Base-by-base conservation (phyloP, 2,888 invertebrate genomes). In the Embidobia sp. region DNA sequence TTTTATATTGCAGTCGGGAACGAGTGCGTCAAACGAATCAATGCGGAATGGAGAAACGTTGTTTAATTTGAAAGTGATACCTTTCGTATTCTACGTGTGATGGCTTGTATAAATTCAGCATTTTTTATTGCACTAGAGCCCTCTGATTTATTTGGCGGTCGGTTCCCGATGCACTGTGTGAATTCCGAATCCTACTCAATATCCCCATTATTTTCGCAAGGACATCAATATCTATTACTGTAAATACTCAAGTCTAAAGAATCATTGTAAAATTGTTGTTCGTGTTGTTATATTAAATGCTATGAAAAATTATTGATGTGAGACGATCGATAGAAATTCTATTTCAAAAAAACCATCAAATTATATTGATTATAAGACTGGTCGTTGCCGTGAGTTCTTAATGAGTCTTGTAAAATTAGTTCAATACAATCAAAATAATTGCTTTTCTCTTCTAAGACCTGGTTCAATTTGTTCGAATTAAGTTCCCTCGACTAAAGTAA, bases 151-250 rank as follows among this genome's bases (percentile, higher is more conserved):
- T 31, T 46, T 11, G 70, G 31, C 57, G 11, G 15, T 4, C 3
- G 11, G 13, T 19, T 31, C 10, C 42, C 29, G 16, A 13, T n/a
- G 57, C 15, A 40, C 46, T 10, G 10, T 40, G 18, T 19, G 48
- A 46, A 72, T 61, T 67, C 40, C 46, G 49, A 63, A 42, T 69
- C 53, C 40, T 67, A 63, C 51, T 61, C 66, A 53, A 44, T 46
- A 74, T 44, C 48, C 61, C 53, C 33, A 33, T 46, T 46, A 51
- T 63, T 66, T 70, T 77, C 72, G 77, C 77, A 77, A 77, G 70
- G 70, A 77, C 72, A 72, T 72, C 27, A 19, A 27, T 46, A 48
- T 35, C 7, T 27, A 61, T 53, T 19, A 31, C 35, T 76, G 76
- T 76, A 76, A 49, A 76, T 76, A 76, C 6, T 33, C 40, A 44